Base-by-base conservation (phyloP, 1,140 invertebrate species). In the Asbolus verrucosus region DNA sequence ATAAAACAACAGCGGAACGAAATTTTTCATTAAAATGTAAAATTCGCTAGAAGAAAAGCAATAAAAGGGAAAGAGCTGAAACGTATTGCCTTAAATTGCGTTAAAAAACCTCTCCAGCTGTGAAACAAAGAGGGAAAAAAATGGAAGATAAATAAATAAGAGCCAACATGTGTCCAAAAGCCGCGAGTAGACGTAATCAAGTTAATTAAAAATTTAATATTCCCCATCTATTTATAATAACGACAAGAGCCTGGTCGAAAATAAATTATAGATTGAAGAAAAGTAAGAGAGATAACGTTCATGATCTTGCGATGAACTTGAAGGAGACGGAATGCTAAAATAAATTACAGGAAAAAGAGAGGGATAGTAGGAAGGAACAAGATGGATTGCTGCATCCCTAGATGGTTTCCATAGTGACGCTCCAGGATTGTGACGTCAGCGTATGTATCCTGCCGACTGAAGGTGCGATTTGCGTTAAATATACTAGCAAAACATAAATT, bases 311-410 rank as follows among this genome's bases (percentile, higher is more conserved):
- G 18, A 43, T 39, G 66, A 71, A 61, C 59, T 67, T 61, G 67
- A 76, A 21, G 41, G 46, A 54, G 67, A 71, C 67, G 50, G 67
- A 72, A 30, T 9, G 19, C 59, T 27, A 59, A 76, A 75, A 77
- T 77, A 75, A 77, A 77, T 76, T 73, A 70, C 74, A 74, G 72
- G 74, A 77, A 77, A 73, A 65, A 75, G 73, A 76, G 76, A 75
- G 69, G 62, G 36, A 69, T 54, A 71, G 43, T 59, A 69, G 73
- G 69, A 66, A 78, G 72, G 75, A 76, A 78, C 72, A 75, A 76
- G 75, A 78, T 77, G 75, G 75, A 78, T 76, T 75, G 73, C 74
- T 71, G 69, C 74, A 78, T 78, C 77, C 77, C 77, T 73, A 75
- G 77, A 78, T 74, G 75, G 77, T 78, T 74, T 69, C 77, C 73